phyloP scores from a whole-genome alignment of 2,888 invertebrate genomes.

The Sialis lutaria region DNA sequence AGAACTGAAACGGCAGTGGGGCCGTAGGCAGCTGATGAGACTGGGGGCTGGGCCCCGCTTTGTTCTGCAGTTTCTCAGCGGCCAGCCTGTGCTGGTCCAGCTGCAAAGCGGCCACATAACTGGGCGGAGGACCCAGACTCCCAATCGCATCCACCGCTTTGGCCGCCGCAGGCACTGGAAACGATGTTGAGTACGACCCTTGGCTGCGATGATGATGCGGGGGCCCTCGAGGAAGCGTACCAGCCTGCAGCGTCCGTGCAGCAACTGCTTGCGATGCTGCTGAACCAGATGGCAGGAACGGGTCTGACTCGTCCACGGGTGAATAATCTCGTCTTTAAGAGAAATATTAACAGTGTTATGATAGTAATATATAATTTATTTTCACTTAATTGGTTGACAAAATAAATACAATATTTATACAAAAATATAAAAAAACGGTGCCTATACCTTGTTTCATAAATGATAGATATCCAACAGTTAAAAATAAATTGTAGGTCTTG shows the following conservation, averaged over 20 bases:
- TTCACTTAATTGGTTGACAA: no score
- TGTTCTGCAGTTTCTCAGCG: constrained; percentile 17
- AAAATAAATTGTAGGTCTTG: no score
- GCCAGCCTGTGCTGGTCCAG: constrained; percentile 21
- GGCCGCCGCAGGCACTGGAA: constrained; percentile 32
- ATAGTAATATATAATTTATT: no score
- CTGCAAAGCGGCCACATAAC: constrained; percentile 40
- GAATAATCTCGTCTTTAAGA: constrained; percentile 53
- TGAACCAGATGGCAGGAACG: constrained; percentile 45
- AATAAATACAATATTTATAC: no score
- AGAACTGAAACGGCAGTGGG: background rate
- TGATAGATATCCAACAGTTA: no score
- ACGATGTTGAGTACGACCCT: constrained; percentile 47
- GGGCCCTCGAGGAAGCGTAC: constrained; percentile 2
- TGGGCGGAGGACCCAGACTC: constrained; percentile 30
- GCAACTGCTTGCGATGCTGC: constrained; percentile 39
- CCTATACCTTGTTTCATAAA: no score
- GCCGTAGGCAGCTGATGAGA: background rate
- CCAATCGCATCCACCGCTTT: constrained; percentile 34
- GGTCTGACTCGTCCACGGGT: constrained; percentile 72
- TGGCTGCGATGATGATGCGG: constrained; percentile 32
- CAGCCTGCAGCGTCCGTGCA: constrained; percentile 34
- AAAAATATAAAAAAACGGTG: no score
- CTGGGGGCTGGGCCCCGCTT: constrained; percentile 22
- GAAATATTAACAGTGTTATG: background rate